These are phyloP conservation scores for Drosophila anceps DNA, from an alignment of 2,888 invertebrate species.

Conservation along the genomic window DNA sequence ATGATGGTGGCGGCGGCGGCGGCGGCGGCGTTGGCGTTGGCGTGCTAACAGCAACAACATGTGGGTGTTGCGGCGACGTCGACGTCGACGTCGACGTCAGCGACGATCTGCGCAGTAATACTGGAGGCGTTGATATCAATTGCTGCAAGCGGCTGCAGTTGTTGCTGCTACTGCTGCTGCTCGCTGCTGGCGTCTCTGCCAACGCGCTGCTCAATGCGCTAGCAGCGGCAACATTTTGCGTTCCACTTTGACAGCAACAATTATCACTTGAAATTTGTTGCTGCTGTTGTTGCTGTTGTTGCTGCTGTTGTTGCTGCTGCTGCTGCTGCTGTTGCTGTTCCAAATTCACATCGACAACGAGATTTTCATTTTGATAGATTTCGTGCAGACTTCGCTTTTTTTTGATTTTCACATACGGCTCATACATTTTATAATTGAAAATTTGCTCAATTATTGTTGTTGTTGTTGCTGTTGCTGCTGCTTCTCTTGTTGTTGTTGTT, in stretches of 20 bases:
- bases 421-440: slow-evolving; percentile 83
- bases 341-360: slow-evolving; percentile 70
- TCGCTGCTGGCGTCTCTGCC: slow-evolving; percentile 50
- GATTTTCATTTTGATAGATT: slow-evolving; percentile 74
- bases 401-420: slow-evolving; percentile 85
- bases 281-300: slow-evolving; percentile 34
- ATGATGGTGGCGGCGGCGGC: background rate
- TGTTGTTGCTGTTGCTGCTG: slow-evolving; percentile 1
- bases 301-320: slow-evolving; percentile 28
- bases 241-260: slow-evolving; percentile 76
- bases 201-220: slow-evolving; percentile 45
- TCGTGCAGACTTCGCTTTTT: slow-evolving; percentile 83
- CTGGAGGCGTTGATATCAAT: slow-evolving; percentile 83
- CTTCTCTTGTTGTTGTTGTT: slow-evolving; percentile 6
- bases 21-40: slow-evolving; percentile 26
- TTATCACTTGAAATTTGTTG: slow-evolving; percentile 59
- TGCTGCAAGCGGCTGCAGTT: slow-evolving; percentile 84
- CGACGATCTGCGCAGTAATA: slow-evolving; percentile 75
- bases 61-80: slow-evolving; percentile 57
- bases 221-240: slow-evolving; percentile 52
- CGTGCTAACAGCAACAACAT: slow-evolving; percentile 48
- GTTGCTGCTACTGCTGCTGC: slow-evolving; percentile 63
- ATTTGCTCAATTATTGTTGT: slow-evolving; percentile 38
- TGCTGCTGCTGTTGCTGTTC: slow-evolving; percentile 63
- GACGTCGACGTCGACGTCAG: slow-evolving; percentile 41